Evolutionary conservation across 2,797 vertebrate species (phyloP).

Genomic region (Hirundo rustica): DNA sequence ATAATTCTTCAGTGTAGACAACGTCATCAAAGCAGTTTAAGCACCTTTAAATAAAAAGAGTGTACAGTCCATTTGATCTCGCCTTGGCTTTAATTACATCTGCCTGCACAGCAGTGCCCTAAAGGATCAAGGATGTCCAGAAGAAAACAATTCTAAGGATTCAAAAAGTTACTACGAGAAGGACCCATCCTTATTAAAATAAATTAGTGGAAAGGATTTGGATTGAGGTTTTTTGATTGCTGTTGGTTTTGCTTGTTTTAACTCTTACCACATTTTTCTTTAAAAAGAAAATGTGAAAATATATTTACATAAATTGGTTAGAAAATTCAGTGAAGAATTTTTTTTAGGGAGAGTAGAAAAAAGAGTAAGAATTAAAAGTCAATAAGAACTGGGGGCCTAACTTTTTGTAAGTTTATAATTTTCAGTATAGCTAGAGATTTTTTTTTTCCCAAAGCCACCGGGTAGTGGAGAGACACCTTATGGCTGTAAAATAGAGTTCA

Average conservation of each 20-base stretch:
- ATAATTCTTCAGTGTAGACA: background rate
- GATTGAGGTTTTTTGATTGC: background rate
- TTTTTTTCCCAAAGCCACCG: background rate
- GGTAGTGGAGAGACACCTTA: background rate
- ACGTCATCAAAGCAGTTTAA: background rate
- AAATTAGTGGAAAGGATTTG: background rate
- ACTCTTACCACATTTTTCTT: background rate
- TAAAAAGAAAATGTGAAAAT: background rate
- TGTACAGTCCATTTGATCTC: background rate
- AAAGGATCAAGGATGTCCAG: background rate
- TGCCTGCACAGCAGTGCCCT: background rate
- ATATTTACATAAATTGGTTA: background rate
- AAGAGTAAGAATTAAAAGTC: background rate
- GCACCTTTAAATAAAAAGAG: background rate
- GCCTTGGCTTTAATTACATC: constrained; percentile 13
- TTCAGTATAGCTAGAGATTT: background rate
- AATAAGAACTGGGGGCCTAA: background rate
- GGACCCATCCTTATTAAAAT: background rate
- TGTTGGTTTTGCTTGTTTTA: background rate
- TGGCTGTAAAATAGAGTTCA: background rate
- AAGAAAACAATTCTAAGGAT: background rate
- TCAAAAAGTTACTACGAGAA: background rate
- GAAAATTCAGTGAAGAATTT: background rate
- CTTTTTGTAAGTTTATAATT: background rate
- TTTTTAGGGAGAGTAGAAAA: background rate